These are phyloP conservation scores for Eubasilissa splendida DNA, from an alignment of 2,888 invertebrate species.

Conservation along the genomic window DNA sequence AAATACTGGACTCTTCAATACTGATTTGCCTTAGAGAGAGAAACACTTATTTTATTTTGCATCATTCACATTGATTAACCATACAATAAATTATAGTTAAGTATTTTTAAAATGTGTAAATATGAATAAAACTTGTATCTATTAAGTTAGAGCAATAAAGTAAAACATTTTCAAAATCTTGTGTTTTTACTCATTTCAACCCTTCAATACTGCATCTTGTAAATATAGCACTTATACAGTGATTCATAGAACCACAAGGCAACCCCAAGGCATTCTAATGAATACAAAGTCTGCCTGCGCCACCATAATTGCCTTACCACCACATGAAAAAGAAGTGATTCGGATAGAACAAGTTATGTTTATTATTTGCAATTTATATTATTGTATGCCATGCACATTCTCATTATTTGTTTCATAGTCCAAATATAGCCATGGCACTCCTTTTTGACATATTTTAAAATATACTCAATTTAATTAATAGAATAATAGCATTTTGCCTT, in stretches of 20 bases:
- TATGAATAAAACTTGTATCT: slow-evolving; percentile 55
- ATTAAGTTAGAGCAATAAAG: slow-evolving; percentile 56
- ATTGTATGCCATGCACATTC: no score
- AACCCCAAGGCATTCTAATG: no score
- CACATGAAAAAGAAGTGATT: no score
- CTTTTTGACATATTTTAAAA: no score
- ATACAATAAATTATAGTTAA: slow-evolving; percentile 34
- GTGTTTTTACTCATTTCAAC: background rate
- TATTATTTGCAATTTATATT: no score
- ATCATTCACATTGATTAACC: slow-evolving; percentile 35
- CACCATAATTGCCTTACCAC: background rate
- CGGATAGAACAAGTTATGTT: no score
- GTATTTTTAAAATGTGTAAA: slow-evolving; percentile 56
- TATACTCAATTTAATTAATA: no score
- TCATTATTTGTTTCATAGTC: no score
- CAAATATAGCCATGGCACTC: no score
- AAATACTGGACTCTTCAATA: slow-evolving; percentile 27
- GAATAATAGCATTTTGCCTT: no score
- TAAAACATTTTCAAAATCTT: slow-evolving; percentile 48
- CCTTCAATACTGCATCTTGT: background rate
- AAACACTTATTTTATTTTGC: slow-evolving; percentile 49
- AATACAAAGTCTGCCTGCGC: background rate
- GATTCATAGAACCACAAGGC: no score
- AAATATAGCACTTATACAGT: no score
- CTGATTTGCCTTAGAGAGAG: slow-evolving; percentile 35